Evolutionary conservation across 1,140 invertebrate species (phyloP), one percentile per base, ranked within the genome.

Genomic region (Hylaeus anthracinus): DNA sequence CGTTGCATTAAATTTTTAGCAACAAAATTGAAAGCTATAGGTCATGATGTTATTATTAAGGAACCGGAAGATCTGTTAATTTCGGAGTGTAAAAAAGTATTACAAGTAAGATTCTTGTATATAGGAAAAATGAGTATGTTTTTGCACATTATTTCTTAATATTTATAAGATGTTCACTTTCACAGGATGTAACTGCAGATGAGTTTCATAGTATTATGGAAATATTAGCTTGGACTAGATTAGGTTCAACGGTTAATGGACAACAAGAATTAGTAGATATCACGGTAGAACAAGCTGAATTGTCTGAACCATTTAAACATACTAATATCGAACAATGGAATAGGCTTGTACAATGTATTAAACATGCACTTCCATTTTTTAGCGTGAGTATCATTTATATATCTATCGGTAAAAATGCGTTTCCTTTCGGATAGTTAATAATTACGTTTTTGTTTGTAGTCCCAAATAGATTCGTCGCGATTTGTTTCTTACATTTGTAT

Each of bases 161-260:
- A 41, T 64, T 64, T 26, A 64, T 53, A n/a, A 71, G 41, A 85
- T 82, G 82, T 61, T 55, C 8, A 61, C 60, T 77, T 81, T 90
- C 92, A 2, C 86, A 98, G 96, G 97, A 98, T 95, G 96, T 98
- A 12, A 98, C 97, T 58, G 97, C 97, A 69, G 97, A 98, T 86
- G 98, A 99, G 93, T 99, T 99, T 94, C 96, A 98, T 80, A 95
- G 96, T 66, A 96, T 99, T 53, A 98, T 99, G 96, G 96, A 96
- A 37, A 95, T 98, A 73, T 94, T 99, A 81, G 95, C 95, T 1
- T 95, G 95, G 92, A 96, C 98, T 10, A 96, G 96, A 92, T 94
- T 98, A 63, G 96, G 97, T 65, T 96, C 96, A 83, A 97, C 97
- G 55, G 94, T 97, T 37, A 94, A 94, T 82, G 98, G 98, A 9